Evolutionary conservation across 2,797 vertebrate species (phyloP), one percentile per base, ranked within the genome.

Genomic region (Chelidonichthys spinosus): DNA sequence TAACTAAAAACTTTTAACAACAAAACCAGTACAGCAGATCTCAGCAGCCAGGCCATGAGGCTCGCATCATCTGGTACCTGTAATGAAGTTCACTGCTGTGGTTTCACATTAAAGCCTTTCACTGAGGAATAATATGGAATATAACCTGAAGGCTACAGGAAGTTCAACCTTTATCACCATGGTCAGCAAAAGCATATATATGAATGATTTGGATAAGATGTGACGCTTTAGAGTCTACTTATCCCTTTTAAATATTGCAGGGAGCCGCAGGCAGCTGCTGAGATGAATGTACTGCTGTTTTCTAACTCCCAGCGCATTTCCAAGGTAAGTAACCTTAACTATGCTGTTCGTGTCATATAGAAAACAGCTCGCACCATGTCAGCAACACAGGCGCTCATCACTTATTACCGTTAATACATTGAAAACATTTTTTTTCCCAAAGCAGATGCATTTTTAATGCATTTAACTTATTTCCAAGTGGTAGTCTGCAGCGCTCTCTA

Each of bases 191-290:
- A 17, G 13, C 7, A 15, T 59, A 25, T n/a, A 36, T 36, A 32
- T n/a, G 39, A 50, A 37, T 58, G 6, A 36, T 44, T 64, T 62
- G 7, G 15, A 14, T 65, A n/a, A 52, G 33, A 63, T 59, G 35
- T 36, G 6, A 68, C 67, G 17, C 8, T 61, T 11, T 35, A 6
- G 59, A 33, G 2, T 54, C 54, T 47, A 55, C 73, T 80, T 36
- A 77, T 77, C 37, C 37, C 8, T 71, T 65, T 47, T 25, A 13
- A 43, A 50, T 52, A 10, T 77, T 81, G 17, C 72, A 82, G 73
- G 43, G 13, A n/a, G 47, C 36, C 43, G n/a, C 25, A 25, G 17
- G 35, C 63, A 77, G 67, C 39, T 37, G 32, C 52, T 52, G 4
- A 1, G 15, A 39, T 56, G 56, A 76, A 65, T 68, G 35, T 33